phyloP scores from a whole-genome alignment of 2,113 vertebrate genomes.

The Campylomormyrus numenius region DNA sequence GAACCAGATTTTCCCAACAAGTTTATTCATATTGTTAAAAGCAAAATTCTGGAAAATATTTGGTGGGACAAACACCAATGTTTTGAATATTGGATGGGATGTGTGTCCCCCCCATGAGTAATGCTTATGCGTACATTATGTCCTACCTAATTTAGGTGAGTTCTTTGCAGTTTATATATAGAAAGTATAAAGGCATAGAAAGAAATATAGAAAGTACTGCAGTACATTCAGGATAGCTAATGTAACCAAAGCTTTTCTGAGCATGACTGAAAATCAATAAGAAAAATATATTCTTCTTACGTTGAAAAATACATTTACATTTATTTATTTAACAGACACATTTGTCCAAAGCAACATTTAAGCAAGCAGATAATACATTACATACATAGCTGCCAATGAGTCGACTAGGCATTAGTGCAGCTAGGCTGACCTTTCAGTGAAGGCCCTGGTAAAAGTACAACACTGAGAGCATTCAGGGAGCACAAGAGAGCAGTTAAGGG shows the following conservation, averaged over 20 bases:
- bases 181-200: background rate
- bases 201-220: background rate
- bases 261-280: too few relatives aligned
- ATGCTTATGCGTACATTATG: background rate
- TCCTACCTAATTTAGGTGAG: background rate
- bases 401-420: background rate
- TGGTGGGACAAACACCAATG: background rate
- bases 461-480: background rate
- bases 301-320: background rate
- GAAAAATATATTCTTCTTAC: background rate
- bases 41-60: background rate
- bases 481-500: background rate
- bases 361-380: background rate
- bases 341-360: background rate
- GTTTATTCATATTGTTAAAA: background rate
- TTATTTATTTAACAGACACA: background rate
- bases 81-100: background rate
- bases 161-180: background rate
- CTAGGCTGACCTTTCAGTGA: background rate
- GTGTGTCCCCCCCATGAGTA: background rate
- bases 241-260: background rate
- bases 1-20: background rate
- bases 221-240: background rate
- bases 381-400: background rate
- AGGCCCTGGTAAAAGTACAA: background rate